Percentiles rank a stretch among this genome's conserved stretches.
These are phyloP conservation scores for Syngnathoides biaculeatus DNA, from an alignment of 2,113 vertebrate species.

Conservation along the genomic window DNA sequence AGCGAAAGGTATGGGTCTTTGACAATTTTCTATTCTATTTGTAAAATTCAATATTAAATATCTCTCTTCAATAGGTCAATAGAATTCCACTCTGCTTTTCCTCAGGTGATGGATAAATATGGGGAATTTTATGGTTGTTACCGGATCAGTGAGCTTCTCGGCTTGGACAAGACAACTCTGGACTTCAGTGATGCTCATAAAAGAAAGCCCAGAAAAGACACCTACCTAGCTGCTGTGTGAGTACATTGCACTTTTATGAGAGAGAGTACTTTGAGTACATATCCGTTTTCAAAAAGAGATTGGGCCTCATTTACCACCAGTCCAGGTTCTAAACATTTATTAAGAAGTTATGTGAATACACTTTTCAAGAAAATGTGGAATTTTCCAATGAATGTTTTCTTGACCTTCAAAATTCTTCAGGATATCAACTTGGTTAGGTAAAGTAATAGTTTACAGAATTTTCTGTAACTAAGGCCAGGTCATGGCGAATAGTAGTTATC, in stretches of 20 bases:
- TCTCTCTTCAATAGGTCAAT: neutral
- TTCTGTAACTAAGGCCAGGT: too few relatives aligned
- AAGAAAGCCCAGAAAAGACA: slow-evolving; percentile 91
- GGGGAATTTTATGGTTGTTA: slow-evolving; percentile 95
- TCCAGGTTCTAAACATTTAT: too few relatives aligned
- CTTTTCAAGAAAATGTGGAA: too few relatives aligned
- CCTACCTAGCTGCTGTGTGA: slow-evolving; percentile 90
- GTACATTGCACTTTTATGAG: slow-evolving; percentile 42
- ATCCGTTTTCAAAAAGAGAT: neutral
- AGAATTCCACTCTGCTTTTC: neutral
- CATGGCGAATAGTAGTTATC: too few relatives aligned
- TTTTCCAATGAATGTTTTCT: too few relatives aligned
- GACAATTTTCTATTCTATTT: neutral
- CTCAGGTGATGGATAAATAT: slow-evolving; percentile 96
- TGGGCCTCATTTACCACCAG: too few relatives aligned
- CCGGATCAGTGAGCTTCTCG: slow-evolving; percentile 91
- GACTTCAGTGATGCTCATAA: slow-evolving; percentile 92
- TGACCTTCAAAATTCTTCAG: too few relatives aligned
- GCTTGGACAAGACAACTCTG: slow-evolving; percentile 93
- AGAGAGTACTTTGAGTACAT: neutral
- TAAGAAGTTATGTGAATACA: too few relatives aligned
- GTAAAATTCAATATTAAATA: neutral
- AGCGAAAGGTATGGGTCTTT: slow-evolving; percentile 75
- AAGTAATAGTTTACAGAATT: too few relatives aligned
- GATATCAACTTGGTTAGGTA: too few relatives aligned